Evolutionary conservation across 1,140 invertebrate genomes (phyloP), one percentile per base, ranked within the genome.

Genomic region (Orchesella cincta): DNA sequence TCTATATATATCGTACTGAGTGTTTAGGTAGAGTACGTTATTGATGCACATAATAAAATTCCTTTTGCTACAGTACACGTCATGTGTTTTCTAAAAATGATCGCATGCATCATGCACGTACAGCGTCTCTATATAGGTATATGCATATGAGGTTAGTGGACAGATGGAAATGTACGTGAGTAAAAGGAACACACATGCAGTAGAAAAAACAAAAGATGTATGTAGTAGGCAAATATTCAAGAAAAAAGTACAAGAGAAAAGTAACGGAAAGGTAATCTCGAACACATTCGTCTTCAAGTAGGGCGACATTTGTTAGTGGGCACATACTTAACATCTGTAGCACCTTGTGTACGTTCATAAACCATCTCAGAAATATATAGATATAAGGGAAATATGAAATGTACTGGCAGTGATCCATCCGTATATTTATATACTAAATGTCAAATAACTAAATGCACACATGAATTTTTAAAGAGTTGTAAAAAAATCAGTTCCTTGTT

Each of bases 201-300:
- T n/a, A 57, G 23, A 57, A 16, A 67, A 67, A 14, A 33, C 29
- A 29, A 29, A 31, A 67, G 8, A 31, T 8, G n/a, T 12, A 1
- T 31, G 2, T 12, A 31, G 31, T 33, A n/a, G 62, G 31, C 26
- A 31, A 67, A 67, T 67, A 14, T 8, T 67, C 12, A 67, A 67
- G 31, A 67, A 67, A 67, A 26, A 8, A 57, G 23, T 31, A 57
- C 12, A 26, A n/a, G 5, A n/a, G 23, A 57, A 57, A 67, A 31
- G 31, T 67, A 67, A 67, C 62, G 62, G 62, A 3, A 67, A 67
- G 28, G 8, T 67, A 67, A 33, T 67, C 62, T 67, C 26, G 62
- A 14, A 16, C 31, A 29, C 62, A 67, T 67, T 23, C 33, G 31
- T 67, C 31, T 67, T 67, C 23, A 57, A 14, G 8, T 57, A 23